Evolutionary conservation across 2,113 vertebrate species (phyloP).

Genomic region (Scatophagus argus): DNA sequence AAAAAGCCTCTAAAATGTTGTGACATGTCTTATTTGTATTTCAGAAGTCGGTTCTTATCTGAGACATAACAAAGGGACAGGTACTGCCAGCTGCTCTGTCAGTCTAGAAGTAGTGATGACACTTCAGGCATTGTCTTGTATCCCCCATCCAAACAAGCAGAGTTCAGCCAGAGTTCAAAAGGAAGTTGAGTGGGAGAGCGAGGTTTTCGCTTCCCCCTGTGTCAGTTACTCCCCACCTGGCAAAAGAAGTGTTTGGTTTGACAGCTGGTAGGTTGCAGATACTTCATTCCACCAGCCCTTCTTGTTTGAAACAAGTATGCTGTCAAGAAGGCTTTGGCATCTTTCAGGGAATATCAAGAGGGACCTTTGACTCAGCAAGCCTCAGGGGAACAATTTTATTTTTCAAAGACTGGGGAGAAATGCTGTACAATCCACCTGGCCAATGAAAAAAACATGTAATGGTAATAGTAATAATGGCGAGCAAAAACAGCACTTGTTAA

Average conservation of each 20-base stretch:
- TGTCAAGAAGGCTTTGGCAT: constrained; percentile 34
- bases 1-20: neutral
- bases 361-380: constrained; percentile 29
- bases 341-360: constrained; percentile 28
- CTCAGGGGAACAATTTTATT: constrained; percentile 4
- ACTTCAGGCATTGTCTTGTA: constrained; percentile 49
- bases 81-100: constrained; percentile 50
- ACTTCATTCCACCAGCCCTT: constrained; percentile 3
- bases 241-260: constrained; percentile 47
- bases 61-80: constrained; percentile 34
- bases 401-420: constrained; percentile 24
- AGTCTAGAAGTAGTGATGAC: constrained; percentile 38
- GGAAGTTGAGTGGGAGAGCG: constrained; percentile 52
- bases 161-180: constrained; percentile 76
- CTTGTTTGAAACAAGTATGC: constrained; percentile 35
- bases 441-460: constrained; percentile 2
- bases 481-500: neutral
- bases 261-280: constrained; percentile 55
- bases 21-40: constrained; percentile 38
- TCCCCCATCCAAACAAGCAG: constrained; percentile 53
- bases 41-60: constrained; percentile 35
- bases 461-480: too few species aligned
- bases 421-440: neutral
- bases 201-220: constrained; percentile 21
- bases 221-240: constrained; percentile 55